Base-by-base conservation (phyloP, 2,113 vertebrate species). In the Vicugna pacos region DNA sequence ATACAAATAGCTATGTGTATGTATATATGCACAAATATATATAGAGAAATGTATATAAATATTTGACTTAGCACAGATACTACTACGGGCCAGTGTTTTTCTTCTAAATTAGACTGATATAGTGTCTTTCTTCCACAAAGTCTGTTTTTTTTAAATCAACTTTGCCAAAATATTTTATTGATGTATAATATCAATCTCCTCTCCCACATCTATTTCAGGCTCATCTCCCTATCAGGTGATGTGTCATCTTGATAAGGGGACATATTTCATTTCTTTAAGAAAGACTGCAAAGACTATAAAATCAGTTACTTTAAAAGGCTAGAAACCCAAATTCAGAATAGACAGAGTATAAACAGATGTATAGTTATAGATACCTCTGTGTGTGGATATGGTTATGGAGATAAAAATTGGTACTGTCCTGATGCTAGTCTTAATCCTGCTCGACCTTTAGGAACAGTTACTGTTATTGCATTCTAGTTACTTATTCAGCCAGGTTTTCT, bases 81-180 rank as follows among this genome's bases (percentile, higher is more conserved):
- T 42, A 89, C 1, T 46, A 26, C 0, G 52, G 46, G 3, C 8
- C 50, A 46, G 14, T 84, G 6, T 84, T 84, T 90, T 73, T 88
- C 24, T 93, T 65, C 4, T 69, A 10, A 62, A 70, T 87, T 77
- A 88, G 24, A 82, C 2, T 70, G 56, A 38, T 0, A 62, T 3
- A 86, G 35, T 76, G n/a, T 22, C 58, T 75, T 86, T 81, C 60
- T 20, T 30, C 24, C 20, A 75, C 22, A 83, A 93, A 65, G 38
- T 83, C 9, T 80, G 32, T 26, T 14, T 48, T 38, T 75, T 69
- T 80, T 77, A 9, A 64, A 76, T 32, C 13, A 75, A 48, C 19
- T 26, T 80, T 80, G 28, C 22, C n/a, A 90, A 90, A 95, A 93
- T 69, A 73, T 54, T 82, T 80, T 54, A 56, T 42, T 86, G 26